These are phyloP conservation scores for Helostoma temminkii DNA, from an alignment of 2,797 vertebrate species.

Conservation along the genomic window DNA sequence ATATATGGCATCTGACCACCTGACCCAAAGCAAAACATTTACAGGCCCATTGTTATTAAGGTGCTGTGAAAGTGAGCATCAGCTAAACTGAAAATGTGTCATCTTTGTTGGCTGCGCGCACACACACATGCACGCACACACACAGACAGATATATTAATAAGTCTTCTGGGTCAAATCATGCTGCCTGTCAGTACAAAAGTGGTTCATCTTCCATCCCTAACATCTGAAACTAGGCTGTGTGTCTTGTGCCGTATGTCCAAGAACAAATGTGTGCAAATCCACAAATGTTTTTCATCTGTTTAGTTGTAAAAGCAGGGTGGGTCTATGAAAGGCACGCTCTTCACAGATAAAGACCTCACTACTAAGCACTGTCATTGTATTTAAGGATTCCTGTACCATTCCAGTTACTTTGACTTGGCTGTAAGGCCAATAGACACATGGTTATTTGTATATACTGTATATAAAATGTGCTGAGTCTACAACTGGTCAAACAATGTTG, in stretches of 20 bases:
- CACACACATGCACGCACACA: neutral
- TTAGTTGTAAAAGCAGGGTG: neutral
- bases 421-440: neutral
- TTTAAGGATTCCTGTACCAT: neutral
- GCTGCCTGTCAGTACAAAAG: constrained; percentile 7
- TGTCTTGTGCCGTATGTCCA: neutral
- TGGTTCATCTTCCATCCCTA: neutral
- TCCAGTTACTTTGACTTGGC: neutral
- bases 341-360: constrained; percentile 7
- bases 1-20: neutral
- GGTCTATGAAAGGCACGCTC: neutral
- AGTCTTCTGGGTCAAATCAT: constrained; percentile 30
- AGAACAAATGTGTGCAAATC: constrained; percentile 3
- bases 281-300: constrained; percentile 19
- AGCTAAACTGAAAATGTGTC: constrained; percentile 22
- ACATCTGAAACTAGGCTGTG: constrained; percentile 4
- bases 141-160: constrained; percentile 19
- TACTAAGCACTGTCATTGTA: neutral
- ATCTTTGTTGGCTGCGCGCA: neutral
- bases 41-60: neutral
- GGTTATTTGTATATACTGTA: too few relatives aligned
- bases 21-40: neutral
- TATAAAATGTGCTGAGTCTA: neutral
- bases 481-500: neutral
- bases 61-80: constrained; percentile 24